Evolutionary conservation across 2,113 vertebrate genomes (phyloP).

Genomic region (Amblyopsis rosae): DNA sequence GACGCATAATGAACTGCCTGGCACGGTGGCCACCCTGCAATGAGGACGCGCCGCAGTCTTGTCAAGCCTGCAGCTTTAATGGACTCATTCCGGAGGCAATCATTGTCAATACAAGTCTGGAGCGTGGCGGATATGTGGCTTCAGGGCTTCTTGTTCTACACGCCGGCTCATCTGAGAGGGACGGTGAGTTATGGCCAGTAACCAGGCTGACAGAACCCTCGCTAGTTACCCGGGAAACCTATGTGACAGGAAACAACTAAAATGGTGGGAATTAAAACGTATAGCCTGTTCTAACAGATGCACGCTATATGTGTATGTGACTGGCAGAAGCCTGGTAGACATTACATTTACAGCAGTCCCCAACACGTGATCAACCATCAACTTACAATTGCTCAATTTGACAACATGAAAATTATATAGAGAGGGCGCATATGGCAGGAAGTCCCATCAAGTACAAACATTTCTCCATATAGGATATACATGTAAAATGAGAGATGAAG

Average conservation of each 20-base stretch:
- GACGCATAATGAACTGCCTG: slow-evolving; percentile 67
- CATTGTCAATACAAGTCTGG: slow-evolving; percentile 89
- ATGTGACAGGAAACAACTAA: slow-evolving; percentile 77
- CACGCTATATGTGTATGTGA: slow-evolving; percentile 70
- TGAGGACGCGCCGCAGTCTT: slow-evolving; percentile 63
- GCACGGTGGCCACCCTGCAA: slow-evolving; percentile 46
- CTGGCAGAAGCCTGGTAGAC: slow-evolving; percentile 83
- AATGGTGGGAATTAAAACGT: slow-evolving; percentile 87
- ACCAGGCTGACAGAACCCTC: slow-evolving; percentile 82
- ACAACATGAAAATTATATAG: slow-evolving; percentile 90
- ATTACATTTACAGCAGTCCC: slow-evolving; percentile 82
- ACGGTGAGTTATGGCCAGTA: slow-evolving; percentile 81
- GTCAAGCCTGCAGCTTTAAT: slow-evolving; percentile 86
- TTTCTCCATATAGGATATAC: slow-evolving; percentile 86
- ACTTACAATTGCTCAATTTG: slow-evolving; percentile 76
- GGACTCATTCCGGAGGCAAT: slow-evolving; percentile 89
- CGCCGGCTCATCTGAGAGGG: slow-evolving; percentile 77
- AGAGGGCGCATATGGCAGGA: slow-evolving; percentile 87
- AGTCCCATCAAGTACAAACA: slow-evolving; percentile 84
- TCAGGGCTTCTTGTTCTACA: slow-evolving; percentile 74
- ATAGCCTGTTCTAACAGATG: slow-evolving; percentile 85
- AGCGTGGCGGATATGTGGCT: slow-evolving; percentile 75
- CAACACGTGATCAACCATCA: slow-evolving; percentile 78
- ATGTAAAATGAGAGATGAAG: slow-evolving; percentile 80
- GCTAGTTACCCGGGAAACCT: slow-evolving; percentile 46